phyloP scores from a whole-genome alignment of 2,113 vertebrate genomes.

The human (Homo sapiens) region DNA sequence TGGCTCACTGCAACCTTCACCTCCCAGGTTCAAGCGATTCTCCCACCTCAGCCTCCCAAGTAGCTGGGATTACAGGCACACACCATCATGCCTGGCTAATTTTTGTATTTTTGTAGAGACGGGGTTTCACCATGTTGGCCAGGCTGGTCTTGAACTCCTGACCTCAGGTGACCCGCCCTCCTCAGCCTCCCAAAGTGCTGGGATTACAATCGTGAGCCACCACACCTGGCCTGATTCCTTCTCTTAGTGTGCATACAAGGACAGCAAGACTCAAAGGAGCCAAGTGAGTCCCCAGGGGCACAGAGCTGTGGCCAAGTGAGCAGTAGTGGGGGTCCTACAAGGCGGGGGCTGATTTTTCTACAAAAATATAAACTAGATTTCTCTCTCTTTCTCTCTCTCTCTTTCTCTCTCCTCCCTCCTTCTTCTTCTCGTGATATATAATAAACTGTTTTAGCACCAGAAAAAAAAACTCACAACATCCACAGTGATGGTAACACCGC shows the following conservation, averaged over 20 bases:
- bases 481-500: background rate
- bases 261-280: background rate
- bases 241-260: background rate
- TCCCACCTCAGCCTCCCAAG: too few relatives aligned
- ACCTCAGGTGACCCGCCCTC: too few relatives aligned
- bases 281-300: background rate
- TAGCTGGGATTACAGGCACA: too few relatives aligned
- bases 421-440: background rate
- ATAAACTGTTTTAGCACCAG: background rate
- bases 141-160: too few relatives aligned
- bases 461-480: background rate
- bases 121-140: too few relatives aligned
- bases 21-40: too few relatives aligned
- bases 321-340: background rate
- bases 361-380: background rate
- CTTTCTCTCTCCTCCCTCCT: too few relatives aligned
- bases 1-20: too few relatives aligned
- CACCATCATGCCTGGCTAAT: too few relatives aligned
- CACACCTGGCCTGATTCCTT: background rate
- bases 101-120: too few relatives aligned
- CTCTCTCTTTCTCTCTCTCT: background rate
- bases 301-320: background rate
- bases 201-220: too few relatives aligned
- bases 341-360: background rate
- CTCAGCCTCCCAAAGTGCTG: too few relatives aligned